Evolutionary conservation across 1,140 invertebrate genomes (phyloP), one percentile per base, ranked within the genome.

Genomic region (Cylas formicarius): DNA sequence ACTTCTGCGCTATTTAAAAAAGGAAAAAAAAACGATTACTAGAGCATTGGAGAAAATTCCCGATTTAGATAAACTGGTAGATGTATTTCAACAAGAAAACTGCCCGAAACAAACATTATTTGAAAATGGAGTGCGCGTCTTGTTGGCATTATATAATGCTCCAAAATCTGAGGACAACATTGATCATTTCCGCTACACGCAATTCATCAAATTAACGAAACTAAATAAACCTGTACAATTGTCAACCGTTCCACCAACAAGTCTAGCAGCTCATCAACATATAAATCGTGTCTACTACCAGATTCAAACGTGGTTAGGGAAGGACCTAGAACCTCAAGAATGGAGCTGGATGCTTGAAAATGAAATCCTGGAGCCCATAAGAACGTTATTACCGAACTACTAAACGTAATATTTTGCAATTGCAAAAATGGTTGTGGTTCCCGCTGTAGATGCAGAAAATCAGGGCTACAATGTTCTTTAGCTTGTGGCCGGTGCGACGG

Each of bases 281-380:
- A 29, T 61, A 33, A 59, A 62, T 35, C 55, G 66, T 47, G 62
- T 67, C 5, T 69, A 67, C 37, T 66, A 64, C 38, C 60, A 69
- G 47, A 47, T 70, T 55, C 63, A 68, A 58, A 58, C 52, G 28
- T 68, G 67, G 63, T 44, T 64, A 56, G 61, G 60, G 34, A 49
- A 65, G 17, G 38, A 67, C 33, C 52, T 67, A 44, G 46, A 62
- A 51, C 64, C 65, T 28, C 48, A 62, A 52, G 52, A 55, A 49
- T 69, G 62, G 61, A 58, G 56, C 26, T 67, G 59, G 65, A 52
- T 41, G 42, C 24, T 58, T 32, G 45, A 44, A 51, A 55, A 62
- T 46, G 44, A 52, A 46, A 50, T 62, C 19, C 38, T 68, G 44
- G 45, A 62, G 41, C 65, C 67, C 38, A 58, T 59, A 16, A 46